Conservation (phyloP, 2,113 vertebrate genomes). For the Rhegmatorhina hoffmannsi region DNA sequence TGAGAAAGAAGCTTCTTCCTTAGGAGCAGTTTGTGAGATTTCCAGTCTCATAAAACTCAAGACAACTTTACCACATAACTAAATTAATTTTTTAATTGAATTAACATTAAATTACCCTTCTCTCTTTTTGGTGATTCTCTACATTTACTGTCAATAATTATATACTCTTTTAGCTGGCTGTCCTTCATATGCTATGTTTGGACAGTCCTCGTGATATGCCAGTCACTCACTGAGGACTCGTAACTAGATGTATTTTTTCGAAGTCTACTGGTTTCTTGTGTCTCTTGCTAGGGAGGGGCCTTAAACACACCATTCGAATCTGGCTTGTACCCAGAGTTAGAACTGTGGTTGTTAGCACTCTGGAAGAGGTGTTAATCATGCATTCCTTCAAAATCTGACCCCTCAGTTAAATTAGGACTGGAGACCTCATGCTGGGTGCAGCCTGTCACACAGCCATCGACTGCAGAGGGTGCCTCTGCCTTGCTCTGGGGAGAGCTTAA, state of each 20-base stretch:
- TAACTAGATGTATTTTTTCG: neutral
- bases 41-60: neutral
- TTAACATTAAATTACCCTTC: neutral
- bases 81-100: neutral
- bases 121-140: neutral
- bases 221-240: neutral
- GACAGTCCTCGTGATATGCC: neutral
- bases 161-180: neutral
- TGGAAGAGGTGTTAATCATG: neutral
- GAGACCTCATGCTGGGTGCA: neutral
- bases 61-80: neutral
- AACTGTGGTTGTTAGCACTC: neutral
- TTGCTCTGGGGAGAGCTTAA: neutral
- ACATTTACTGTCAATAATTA: neutral
- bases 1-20: neutral
- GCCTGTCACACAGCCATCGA: neutral
- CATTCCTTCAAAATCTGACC: neutral
- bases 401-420: neutral
- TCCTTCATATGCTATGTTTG: neutral
- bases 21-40: neutral
- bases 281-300: neutral
- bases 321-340: neutral
- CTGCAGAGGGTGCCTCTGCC: neutral
- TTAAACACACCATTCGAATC: neutral
- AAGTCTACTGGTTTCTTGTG: neutral